Evolutionary conservation across 30 jellyfish, hydroid and myxozoan species (phyloP), one percentile per base, ranked within the genome.

Genomic region (Pseudorhiza aurosa): DNA sequence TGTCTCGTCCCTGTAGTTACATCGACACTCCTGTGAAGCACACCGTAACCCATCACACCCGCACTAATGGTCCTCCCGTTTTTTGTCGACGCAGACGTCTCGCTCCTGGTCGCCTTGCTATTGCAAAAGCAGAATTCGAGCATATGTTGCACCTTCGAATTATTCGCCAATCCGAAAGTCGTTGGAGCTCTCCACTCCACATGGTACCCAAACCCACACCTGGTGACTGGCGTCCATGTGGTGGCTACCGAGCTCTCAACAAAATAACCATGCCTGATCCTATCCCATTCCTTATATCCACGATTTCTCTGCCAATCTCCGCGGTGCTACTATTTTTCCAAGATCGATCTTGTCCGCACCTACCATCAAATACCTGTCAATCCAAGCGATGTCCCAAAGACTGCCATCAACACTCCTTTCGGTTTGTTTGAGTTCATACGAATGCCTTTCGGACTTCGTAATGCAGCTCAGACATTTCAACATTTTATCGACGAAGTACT

Each of bases 221-320:
- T 1, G 85, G 85, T 9, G 85, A 71, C 39, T 71, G 85, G 85
- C 70, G 89, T n/a, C 88, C 87, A 1, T 81, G 91, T 55, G 64
- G 75, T 42, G 91, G 69, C 36, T 68, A 62, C 64, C 69, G 91
- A 44, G 75, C 75, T 28, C 51, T 60, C 1, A 60, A 60, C 24
- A 60, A 60, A 25, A 15, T 60, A 60, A 25, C 25, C 53, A 1
- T 60, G 30, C 39, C 93, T 82, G 1, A 81, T 81, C 27, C 91
- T 89, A 33, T 29, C 89, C 69, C 1, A 10, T 4, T 36, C 82
- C 68, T 9, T 30, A 25, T 1, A 2, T n/a, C n/a, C n/a, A n/a
- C n/a, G n/a, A n/a, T n/a, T n/a, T n/a, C n/a, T n/a, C n/a, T n/a
- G n/a, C n/a, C n/a, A n/a, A n/a, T n/a, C n/a, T n/a, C n/a, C n/a